These are phyloP conservation scores for Catamblyrhynchus diadema DNA, from an alignment of 2,797 vertebrate species.

Conservation along the genomic window DNA sequence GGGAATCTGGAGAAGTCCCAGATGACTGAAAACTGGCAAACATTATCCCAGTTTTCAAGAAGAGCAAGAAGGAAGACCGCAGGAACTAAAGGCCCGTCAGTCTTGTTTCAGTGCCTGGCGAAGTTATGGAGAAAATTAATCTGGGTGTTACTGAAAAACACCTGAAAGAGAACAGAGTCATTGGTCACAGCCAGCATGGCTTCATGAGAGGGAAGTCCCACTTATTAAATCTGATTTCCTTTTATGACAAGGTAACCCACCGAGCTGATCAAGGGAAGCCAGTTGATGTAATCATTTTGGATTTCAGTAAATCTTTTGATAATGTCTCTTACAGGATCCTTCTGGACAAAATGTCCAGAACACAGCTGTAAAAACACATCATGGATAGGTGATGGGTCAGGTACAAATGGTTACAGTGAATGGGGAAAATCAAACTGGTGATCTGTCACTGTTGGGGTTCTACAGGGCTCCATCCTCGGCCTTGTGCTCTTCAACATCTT, in stretches of 20 bases:
- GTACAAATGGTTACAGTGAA: background rate
- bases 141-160: background rate
- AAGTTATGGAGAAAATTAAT: background rate
- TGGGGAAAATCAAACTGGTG: rapidly evolving
- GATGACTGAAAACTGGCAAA: background rate
- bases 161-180: background rate
- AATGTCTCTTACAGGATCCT: background rate
- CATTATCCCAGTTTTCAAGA: background rate
- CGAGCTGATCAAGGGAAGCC: background rate
- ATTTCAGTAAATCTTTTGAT: background rate
- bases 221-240: background rate
- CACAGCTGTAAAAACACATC: background rate
- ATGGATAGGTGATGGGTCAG: background rate
- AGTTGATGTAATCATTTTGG: background rate
- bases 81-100: background rate
- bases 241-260: background rate
- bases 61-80: background rate
- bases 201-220: background rate
- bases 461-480: rapidly evolving
- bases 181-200: background rate
- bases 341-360: background rate
- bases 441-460: background rate
- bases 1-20: background rate
- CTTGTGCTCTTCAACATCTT: background rate
- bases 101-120: rapidly evolving